phyloP scores from a whole-genome alignment of 1,140 invertebrate genomes.

The Drosophila baimaii region DNA sequence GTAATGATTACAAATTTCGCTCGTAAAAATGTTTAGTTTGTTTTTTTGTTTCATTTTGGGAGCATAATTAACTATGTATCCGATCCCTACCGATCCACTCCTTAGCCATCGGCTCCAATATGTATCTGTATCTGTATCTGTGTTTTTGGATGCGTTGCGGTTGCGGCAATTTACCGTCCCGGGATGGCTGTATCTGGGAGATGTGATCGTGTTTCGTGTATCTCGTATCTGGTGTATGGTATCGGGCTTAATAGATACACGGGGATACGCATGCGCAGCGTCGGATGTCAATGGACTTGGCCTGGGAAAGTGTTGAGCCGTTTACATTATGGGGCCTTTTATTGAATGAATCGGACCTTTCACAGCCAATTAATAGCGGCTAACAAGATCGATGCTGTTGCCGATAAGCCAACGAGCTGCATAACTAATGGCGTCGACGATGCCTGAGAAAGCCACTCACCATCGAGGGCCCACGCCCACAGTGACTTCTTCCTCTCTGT shows the following conservation, averaged over 20 bases:
- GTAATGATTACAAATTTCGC: conserved; percentile 83
- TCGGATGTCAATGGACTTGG: conserved; percentile 75
- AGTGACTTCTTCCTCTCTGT: neutral
- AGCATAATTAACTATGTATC: conserved; percentile 78
- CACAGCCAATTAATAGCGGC: conserved; percentile 79
- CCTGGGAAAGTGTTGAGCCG: conserved; percentile 77
- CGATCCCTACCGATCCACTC: conserved; percentile 28
- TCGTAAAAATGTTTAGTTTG: conserved; percentile 80
- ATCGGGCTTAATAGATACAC: conserved; percentile 65
- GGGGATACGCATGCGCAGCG: conserved; percentile 47
- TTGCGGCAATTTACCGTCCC: conserved; percentile 69
- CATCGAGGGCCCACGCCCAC: conserved; percentile 9
- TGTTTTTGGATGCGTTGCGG: conserved; percentile 44
- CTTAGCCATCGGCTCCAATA: neutral
- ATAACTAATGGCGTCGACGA: conserved; percentile 65
- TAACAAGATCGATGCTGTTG: conserved; percentile 77
- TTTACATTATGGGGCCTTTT: conserved; percentile 73
- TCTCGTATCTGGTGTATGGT: conserved; percentile 70
- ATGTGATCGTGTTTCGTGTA: conserved; percentile 54
- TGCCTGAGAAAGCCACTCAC: conserved; percentile 22
- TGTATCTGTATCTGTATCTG: conserved; percentile 18
- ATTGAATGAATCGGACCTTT: conserved; percentile 80
- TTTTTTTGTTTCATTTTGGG: conserved; percentile 64
- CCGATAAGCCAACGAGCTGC: conserved; percentile 62
- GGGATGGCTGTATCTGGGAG: conserved; percentile 55